phyloP scores from a whole-genome alignment of 2,113 vertebrate genomes.

The Columba livia region DNA sequence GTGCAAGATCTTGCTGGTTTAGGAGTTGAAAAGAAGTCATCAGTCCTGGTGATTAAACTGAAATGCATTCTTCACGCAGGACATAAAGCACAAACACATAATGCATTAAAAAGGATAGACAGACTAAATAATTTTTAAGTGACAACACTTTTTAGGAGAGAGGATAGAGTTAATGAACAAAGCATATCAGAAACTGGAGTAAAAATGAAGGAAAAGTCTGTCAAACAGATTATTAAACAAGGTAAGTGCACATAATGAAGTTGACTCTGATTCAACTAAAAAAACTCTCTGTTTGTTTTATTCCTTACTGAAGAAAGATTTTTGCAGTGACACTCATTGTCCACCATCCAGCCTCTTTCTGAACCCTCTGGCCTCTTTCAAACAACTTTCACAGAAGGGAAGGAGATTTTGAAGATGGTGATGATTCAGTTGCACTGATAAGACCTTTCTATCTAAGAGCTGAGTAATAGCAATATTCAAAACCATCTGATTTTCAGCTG shows the following conservation, averaged over 20 bases:
- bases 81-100: background rate
- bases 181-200: background rate
- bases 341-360: background rate
- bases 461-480: background rate
- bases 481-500: background rate
- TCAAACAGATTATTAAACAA: background rate
- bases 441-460: background rate
- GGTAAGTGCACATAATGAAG: background rate
- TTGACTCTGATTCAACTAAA: background rate
- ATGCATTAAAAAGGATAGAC: background rate
- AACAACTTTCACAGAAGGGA: background rate
- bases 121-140: background rate
- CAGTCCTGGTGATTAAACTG: background rate
- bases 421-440: background rate
- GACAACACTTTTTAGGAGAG: background rate
- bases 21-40: background rate
- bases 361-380: background rate
- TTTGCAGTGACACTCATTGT: background rate
- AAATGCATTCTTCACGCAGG: background rate
- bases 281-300: background rate
- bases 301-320: background rate
- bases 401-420: background rate
- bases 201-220: background rate
- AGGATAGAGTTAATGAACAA: background rate
- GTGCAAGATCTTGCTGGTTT: background rate